Evolutionary conservation across 2,113 vertebrate species (phyloP), one percentile per base, ranked within the genome.

Genomic region (Hemicordylus capensis): DNA sequence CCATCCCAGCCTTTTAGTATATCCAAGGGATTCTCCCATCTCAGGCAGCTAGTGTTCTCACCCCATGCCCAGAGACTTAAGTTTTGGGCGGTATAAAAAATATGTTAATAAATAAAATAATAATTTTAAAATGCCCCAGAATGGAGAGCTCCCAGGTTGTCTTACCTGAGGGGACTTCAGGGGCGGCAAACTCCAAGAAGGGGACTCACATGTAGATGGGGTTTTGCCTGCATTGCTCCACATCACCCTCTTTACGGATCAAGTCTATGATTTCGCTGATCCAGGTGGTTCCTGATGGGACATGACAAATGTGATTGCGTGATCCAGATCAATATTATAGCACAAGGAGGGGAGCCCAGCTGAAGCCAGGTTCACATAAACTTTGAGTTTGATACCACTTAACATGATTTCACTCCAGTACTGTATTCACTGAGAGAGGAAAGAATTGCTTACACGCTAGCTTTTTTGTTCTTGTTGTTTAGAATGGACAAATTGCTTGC

Each of bases 121-220:
- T n/a, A n/a, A n/a, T n/a, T n/a, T n/a, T n/a, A n/a, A n/a, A n/a
- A n/a, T n/a, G n/a, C 8, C n/a, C n/a, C 48, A 11, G 79, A 69
- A 22, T 20, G 51, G 46, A 56, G 67, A 42, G 9, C 24, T 7
- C 1, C 5, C 46, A 17, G 5, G 22, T 24, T 59, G 2, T 58
- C 10, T 74, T 85, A 95, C 93, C 92, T 88, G 91, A 20, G 48
- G 88, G 89, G 7, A 80, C 0, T 12, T 63, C 89, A 20, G 92
- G 89, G 14, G 0, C 7, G 9, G 20, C 85, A 80, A 94, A 90
- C 84, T 98, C 97, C 77, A 98, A 91, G 85, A 97, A 97, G 1
- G 97, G 97, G 28, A 97, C 97, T 80, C 95, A 92, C 0, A 87
- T 34, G 74, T 87, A 90, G 82, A 97, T 93, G 6, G 96, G 93